phyloP scores from a whole-genome alignment of 2,113 vertebrate genomes.

The Cheirogaleus medius region DNA sequence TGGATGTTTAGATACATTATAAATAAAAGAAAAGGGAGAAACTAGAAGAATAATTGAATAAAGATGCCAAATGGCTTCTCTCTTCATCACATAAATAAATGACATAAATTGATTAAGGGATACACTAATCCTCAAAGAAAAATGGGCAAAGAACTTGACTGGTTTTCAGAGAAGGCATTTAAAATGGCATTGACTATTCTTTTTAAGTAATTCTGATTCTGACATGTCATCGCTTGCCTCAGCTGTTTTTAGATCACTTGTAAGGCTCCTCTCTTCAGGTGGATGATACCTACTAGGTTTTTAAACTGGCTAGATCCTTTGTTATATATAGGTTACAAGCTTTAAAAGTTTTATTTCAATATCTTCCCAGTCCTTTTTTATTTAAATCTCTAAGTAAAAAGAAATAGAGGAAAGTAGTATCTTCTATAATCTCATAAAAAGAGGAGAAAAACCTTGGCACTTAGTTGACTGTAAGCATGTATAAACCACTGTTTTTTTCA shows the following conservation, averaged over 20 bases:
- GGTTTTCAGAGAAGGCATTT: background rate
- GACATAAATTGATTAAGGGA: background rate
- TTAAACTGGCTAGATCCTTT: constrained; percentile 4
- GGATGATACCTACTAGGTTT: background rate
- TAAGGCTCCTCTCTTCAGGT: background rate
- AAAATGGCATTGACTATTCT: background rate
- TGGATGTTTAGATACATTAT: constrained; percentile 16
- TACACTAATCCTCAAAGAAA: background rate
- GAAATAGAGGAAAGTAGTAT: background rate
- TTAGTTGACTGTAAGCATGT: background rate
- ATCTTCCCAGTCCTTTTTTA: background rate
- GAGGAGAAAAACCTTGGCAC: background rate
- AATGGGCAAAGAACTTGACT: background rate
- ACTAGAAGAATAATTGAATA: background rate
- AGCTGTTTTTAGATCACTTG: constrained; percentile 28
- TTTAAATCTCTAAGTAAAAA: background rate
- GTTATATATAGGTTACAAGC: constrained; percentile 12
- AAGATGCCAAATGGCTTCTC: background rate
- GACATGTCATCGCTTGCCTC: background rate
- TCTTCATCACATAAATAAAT: background rate
- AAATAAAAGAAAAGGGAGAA: constrained; percentile 41
- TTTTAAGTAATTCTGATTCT: constrained; percentile 12
- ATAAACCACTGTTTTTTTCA: background rate
- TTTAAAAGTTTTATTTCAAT: constrained; percentile 9
- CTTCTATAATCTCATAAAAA: background rate